A percentile compares a stretch with the other conserved stretches of the same genome.
These are phyloP conservation scores for Phasianus colchicus DNA, from an alignment of 2,113 vertebrate genomes.

Conservation along the genomic window DNA sequence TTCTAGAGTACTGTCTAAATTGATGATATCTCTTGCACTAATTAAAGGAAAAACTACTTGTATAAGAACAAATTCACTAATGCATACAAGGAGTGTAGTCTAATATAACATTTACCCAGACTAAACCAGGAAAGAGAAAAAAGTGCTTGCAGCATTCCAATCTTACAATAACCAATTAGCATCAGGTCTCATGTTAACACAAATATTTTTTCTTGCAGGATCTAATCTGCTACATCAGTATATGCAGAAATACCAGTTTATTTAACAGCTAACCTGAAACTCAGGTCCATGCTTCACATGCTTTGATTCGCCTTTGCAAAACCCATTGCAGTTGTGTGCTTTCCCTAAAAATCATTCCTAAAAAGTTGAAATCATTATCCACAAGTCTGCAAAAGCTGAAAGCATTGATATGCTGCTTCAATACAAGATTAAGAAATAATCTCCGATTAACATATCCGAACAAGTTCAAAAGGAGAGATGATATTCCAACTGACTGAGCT, in stretches of 20 bases:
- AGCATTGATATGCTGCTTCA: accelerated
- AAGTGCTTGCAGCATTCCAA: background rate
- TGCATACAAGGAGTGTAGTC: background rate
- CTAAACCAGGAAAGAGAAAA: background rate
- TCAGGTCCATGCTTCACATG: background rate
- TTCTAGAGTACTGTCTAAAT: background rate
- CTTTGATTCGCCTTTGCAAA: background rate
- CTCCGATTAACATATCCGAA: background rate
- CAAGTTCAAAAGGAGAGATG: background rate
- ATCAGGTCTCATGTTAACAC: background rate
- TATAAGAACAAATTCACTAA: background rate
- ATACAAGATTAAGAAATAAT: background rate
- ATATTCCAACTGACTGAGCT: background rate
- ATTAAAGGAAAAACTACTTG: background rate
- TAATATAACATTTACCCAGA: background rate
- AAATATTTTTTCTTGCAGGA: background rate
- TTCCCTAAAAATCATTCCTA: background rate
- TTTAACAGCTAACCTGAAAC: background rate
- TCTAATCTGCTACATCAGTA: accelerated
- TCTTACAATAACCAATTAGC: background rate
- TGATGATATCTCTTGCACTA: background rate
- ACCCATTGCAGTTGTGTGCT: background rate
- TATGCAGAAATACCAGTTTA: background rate
- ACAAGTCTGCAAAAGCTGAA: background rate
- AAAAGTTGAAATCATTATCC: background rate